Conservation (phyloP, 1,140 invertebrate species). For the Euglossa dilemma region DNA sequence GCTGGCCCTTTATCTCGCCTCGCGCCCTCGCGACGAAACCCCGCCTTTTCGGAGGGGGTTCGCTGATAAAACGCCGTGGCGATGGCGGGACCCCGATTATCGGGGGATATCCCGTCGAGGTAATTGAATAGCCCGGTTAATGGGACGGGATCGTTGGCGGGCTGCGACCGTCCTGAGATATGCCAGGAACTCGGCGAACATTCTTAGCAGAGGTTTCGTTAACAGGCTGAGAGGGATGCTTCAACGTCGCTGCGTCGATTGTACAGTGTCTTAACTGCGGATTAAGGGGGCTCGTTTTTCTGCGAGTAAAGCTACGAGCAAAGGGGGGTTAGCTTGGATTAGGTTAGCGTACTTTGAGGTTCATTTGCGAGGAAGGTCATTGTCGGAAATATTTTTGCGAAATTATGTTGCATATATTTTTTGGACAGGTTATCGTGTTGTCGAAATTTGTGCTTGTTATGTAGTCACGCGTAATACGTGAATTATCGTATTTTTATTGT, state of each 20-base stretch:
- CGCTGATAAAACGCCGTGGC: conserved; percentile 28
- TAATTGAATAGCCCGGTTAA: conserved; percentile 45
- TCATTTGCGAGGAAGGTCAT: too few relatives aligned
- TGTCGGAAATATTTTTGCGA: too few relatives aligned
- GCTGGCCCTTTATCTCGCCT: not conserved
- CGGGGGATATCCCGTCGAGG: conserved; percentile 9
- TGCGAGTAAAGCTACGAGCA: too few relatives aligned
- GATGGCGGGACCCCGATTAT: conserved; percentile 32
- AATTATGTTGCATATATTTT: too few relatives aligned
- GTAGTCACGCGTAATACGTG: too few relatives aligned
- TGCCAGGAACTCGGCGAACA: not conserved
- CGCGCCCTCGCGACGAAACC: too few relatives aligned
- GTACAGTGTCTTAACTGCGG: not conserved
- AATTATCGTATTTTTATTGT: too few relatives aligned
- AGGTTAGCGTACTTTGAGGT: too few relatives aligned
- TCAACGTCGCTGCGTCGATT: not conserved
- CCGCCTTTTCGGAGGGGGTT: not conserved
- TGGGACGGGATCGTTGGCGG: conserved; percentile 5
- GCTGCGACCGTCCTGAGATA: conserved; percentile 9
- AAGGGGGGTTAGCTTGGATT: too few relatives aligned
- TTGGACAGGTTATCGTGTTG: too few relatives aligned
- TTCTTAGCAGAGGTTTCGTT: not conserved
- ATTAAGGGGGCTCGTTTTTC: too few relatives aligned
- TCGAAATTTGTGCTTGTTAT: too few relatives aligned
- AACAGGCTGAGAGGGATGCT: not conserved